Conservation (phyloP, 2,888 invertebrate species). For the Diplolepis rosae region DNA sequence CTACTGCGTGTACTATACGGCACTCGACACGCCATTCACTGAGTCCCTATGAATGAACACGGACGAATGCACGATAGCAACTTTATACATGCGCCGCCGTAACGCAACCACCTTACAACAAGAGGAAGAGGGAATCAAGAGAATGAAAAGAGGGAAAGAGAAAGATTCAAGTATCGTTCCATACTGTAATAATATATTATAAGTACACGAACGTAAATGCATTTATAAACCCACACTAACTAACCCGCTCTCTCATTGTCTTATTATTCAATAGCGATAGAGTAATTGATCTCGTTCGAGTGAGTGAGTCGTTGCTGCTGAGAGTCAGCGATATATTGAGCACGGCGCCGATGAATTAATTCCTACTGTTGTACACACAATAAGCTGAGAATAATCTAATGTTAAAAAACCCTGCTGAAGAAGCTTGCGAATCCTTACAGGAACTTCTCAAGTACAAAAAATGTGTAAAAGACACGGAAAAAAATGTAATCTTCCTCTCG, state of each 20-base stretch:
- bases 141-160: slow-evolving; percentile 34
- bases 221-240: slow-evolving; percentile 39
- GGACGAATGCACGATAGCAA: slow-evolving; percentile 60
- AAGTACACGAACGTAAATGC: slow-evolving; percentile 40
- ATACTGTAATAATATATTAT: neutral
- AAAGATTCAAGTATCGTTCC: slow-evolving; percentile 37
- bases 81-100: slow-evolving; percentile 57
- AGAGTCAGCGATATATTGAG: slow-evolving; percentile 3
- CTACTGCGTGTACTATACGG: slow-evolving; percentile 52
- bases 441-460: too few relatives aligned
- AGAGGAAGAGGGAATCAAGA: slow-evolving; percentile 9
- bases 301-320: slow-evolving; percentile 38
- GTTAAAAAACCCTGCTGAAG: too few relatives aligned
- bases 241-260: slow-evolving; percentile 56
- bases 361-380: neutral
- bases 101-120: slow-evolving; percentile 44
- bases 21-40: slow-evolving; percentile 66
- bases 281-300: slow-evolving; percentile 62
- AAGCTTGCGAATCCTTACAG: too few relatives aligned
- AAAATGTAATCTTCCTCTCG: neutral
- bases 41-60: slow-evolving; percentile 70
- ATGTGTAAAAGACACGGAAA: too few relatives aligned
- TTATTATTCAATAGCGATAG: slow-evolving; percentile 67
- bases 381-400: too few relatives aligned
- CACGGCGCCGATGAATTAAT: slow-evolving; percentile 1